Base-by-base conservation (phyloP, 2,797 vertebrate genomes). In the Atherinosoma microstoma region DNA sequence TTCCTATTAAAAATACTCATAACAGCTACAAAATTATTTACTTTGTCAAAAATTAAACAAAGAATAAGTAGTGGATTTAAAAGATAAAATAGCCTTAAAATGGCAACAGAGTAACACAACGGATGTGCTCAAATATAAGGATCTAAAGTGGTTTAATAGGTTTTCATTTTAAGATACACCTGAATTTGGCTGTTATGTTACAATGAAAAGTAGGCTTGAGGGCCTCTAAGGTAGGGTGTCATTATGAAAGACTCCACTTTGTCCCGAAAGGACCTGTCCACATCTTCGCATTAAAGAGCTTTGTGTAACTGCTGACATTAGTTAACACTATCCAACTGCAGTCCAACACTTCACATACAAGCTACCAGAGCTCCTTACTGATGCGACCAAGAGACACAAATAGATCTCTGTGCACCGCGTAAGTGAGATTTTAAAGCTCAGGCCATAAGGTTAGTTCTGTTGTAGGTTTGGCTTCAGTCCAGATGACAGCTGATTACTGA, bases 401-500 rank as follows among this genome's bases (percentile, higher is more conserved):
- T 77, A 82, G 62, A 61, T 35, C 29, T 67, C 53, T 67, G 30
- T 45, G 2, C 75, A 56, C 38, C 5, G 49, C 32, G 66, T 62
- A 42, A 66, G 62, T 22, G 42, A 69, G 76, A 63, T 30, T 53
- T 67, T 64, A 67, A 32, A 29, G 64, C 16, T 2, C 20, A 70
- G 61, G 59, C 67, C 51, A 22, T 51, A 32, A 45, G 58, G 53
- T 89, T 62, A 58, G 22, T 54, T 79, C 51, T 87, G 47, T 30
- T 78, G 58, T 42, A 53, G 58, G 51, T 80, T 70, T 67, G 47
- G 67, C 64, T 76, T 75, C 40, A 79, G 57, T 57, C 6, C 30
- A 0, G 70, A 69, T 74, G 57, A 78, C 59, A 84, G 75, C 82
- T 89, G 73, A 91, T 91, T 87, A 89, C 70, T n/a, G 68, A 64